phyloP scores from a whole-genome alignment of 2,888 invertebrate genomes.

The Macroteleia sp. region DNA sequence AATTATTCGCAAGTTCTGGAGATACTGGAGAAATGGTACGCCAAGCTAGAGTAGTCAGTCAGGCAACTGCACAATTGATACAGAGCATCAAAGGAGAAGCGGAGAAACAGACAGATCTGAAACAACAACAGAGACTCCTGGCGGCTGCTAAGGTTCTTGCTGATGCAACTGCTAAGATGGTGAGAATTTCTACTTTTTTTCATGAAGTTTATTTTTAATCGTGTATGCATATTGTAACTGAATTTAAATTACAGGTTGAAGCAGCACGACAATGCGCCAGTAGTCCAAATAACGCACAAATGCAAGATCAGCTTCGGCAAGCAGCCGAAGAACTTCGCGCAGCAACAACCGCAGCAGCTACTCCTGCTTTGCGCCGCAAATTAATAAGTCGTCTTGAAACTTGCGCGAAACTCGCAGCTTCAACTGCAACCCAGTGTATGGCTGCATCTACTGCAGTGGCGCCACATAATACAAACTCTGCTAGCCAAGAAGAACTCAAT shows the following conservation, averaged over 20 bases:
- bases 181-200: constrained; percentile 5
- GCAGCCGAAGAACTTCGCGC: constrained; percentile 97
- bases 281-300: constrained; percentile 91
- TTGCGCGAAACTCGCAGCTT: constrained; percentile 93
- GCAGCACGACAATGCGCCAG: constrained; percentile 97
- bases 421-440: constrained; percentile 95
- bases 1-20: constrained; percentile 92
- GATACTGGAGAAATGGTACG: constrained; percentile 97
- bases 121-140: constrained; percentile 93
- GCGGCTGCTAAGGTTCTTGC: constrained; percentile 97
- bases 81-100: constrained; percentile 98
- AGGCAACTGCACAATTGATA: constrained; percentile 97
- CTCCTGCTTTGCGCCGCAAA: constrained; percentile 89
- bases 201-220: no score
- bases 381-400: constrained; percentile 85
- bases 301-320: constrained; percentile 92
- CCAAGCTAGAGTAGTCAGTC: constrained; percentile 95
- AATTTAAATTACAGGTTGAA: constrained; percentile 86
- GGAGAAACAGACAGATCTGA: constrained; percentile 93
- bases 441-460: constrained; percentile 93
- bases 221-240: no score
- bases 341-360: constrained; percentile 94
- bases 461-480: constrained; percentile 88
- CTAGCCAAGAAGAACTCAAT: constrained; percentile 89
- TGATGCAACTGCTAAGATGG: constrained; percentile 98